A percentile compares a stretch with the other conserved stretches of the same genome.
These are phyloP conservation scores for Petrocephalus sullivani DNA, from an alignment of 2,797 vertebrate species.

Conservation along the genomic window DNA sequence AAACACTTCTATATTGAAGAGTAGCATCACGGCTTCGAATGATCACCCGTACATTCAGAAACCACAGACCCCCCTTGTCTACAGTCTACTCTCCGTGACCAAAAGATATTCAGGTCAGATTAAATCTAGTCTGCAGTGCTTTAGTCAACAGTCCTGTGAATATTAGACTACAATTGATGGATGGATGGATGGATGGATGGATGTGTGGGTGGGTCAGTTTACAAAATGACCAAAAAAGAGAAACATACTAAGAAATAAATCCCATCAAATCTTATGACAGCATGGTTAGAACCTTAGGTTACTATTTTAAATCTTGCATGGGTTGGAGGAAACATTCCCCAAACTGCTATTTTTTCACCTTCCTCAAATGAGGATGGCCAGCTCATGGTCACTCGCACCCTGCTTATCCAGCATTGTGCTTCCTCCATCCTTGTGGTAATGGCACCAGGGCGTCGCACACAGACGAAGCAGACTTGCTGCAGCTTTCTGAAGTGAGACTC, in stretches of 20 bases:
- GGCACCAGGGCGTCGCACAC: background rate
- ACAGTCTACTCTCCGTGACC: background rate
- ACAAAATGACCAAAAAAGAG: background rate
- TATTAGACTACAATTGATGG: background rate
- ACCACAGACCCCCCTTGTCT: background rate
- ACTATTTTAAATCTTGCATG: background rate
- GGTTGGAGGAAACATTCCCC: background rate
- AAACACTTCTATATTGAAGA: background rate
- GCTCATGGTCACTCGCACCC: constrained; percentile 1
- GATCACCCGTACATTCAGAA: background rate
- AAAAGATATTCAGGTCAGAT: background rate
- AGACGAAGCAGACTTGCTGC: background rate
- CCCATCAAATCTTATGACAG: background rate
- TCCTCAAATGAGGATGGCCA: background rate
- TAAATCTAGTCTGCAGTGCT: background rate
- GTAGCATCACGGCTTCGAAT: no score
- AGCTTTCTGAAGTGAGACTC: background rate
- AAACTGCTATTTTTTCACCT: background rate
- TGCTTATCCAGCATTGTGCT: background rate
- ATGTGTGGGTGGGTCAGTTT: background rate
- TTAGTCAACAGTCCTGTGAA: background rate
- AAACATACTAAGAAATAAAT: background rate
- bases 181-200: background rate
- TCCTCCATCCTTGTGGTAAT: background rate
- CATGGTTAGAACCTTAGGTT: background rate